These are phyloP conservation scores for Mycteria americana DNA, from an alignment of 2,797 vertebrate genomes.

Conservation along the genomic window DNA sequence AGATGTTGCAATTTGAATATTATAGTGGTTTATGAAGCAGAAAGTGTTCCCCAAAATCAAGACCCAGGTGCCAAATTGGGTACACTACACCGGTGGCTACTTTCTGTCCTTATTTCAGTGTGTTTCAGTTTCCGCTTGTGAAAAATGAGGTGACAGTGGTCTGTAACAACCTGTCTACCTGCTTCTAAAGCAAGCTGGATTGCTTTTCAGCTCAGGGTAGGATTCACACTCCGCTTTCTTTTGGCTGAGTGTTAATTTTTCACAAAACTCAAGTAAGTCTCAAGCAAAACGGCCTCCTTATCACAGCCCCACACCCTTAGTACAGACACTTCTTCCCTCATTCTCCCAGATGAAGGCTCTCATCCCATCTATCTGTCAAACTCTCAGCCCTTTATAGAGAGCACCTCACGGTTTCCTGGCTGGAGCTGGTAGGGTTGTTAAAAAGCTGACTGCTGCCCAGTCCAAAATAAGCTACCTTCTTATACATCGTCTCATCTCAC, in stretches of 20 bases:
- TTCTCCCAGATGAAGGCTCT: background rate
- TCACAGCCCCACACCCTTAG: background rate
- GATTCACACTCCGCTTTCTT: background rate
- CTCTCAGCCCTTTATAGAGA: background rate
- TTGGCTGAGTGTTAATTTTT: background rate
- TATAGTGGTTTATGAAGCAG: background rate
- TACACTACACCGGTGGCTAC: background rate
- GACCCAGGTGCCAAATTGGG: background rate
- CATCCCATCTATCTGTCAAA: accelerated
- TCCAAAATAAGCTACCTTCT: background rate
- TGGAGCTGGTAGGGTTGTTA: background rate
- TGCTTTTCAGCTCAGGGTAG: background rate
- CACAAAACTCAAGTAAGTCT: background rate
- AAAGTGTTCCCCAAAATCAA: background rate
- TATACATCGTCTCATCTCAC: background rate
- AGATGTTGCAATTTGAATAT: background rate
- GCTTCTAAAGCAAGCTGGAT: background rate
- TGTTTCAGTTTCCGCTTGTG: background rate
- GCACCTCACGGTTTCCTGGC: background rate
- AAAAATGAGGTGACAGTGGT: background rate
- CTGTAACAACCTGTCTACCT: background rate
- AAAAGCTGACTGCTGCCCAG: background rate
- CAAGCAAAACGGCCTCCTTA: background rate
- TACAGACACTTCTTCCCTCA: background rate
- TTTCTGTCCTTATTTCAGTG: background rate